phyloP scores from a whole-genome alignment of 2,797 vertebrate genomes.

The Orestias chungarensis region DNA sequence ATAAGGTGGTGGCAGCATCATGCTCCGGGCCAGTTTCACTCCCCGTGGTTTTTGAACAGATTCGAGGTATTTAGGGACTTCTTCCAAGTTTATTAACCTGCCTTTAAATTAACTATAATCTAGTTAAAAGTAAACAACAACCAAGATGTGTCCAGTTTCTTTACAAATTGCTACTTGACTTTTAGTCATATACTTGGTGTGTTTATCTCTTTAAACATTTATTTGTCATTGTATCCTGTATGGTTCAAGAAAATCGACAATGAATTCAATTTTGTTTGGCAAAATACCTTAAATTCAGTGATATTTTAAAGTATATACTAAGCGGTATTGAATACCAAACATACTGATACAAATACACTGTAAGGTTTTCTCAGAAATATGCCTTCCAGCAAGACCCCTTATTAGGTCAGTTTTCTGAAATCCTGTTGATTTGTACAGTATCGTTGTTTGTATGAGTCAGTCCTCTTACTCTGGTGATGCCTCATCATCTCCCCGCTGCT shows the following conservation, averaged over 20 bases:
- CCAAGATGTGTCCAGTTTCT: background rate
- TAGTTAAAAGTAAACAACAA: no score
- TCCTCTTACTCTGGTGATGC: constrained; percentile 42
- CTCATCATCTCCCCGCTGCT: constrained; percentile 62
- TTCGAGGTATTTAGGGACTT: no score
- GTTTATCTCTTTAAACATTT: background rate
- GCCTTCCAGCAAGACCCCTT: background rate
- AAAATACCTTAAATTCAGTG: background rate
- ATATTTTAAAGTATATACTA: no score
- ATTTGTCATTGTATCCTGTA: background rate
- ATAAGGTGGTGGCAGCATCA: background rate
- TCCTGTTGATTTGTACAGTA: background rate
- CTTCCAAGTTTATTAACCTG: no score
- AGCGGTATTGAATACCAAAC: no score
- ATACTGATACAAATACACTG: no score
- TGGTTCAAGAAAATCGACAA: background rate
- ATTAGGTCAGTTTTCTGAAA: background rate
- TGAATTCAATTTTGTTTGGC: background rate
- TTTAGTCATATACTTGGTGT: background rate
- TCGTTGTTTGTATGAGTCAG: background rate
- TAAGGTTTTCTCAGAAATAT: background rate
- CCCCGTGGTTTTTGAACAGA: background rate
- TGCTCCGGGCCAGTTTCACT: background rate
- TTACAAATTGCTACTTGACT: background rate
- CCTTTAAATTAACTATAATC: no score